Evolutionary conservation across 2,113 vertebrate species (phyloP).

Genomic region (Silurus glanis): DNA sequence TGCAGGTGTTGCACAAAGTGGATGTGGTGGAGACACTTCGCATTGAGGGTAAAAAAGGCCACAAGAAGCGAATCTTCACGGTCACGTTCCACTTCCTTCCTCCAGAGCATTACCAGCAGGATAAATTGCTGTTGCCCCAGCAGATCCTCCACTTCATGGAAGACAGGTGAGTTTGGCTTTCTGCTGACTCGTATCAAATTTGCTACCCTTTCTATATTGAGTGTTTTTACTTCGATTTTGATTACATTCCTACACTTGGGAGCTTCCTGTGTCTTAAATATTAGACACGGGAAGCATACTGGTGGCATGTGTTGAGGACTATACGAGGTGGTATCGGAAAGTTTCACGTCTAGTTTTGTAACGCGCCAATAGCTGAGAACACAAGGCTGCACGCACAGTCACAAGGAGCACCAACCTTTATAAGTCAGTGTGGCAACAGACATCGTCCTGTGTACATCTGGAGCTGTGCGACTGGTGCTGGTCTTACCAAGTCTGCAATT

Average conservation of each 20-base stretch:
- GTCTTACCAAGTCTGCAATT: too few species aligned
- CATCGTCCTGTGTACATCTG: too few species aligned
- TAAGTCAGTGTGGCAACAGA: too few species aligned
- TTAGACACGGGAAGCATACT: neutral
- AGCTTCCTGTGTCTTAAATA: neutral
- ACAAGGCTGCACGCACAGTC: too few species aligned
- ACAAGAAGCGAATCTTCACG: conserved; percentile 76
- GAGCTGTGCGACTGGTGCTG: too few species aligned
- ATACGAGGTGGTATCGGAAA: neutral
- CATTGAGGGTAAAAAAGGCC: conserved; percentile 60
- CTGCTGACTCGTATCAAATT: neutral
- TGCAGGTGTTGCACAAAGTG: conserved; percentile 86
- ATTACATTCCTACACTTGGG: neutral
- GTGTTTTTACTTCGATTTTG: neutral
- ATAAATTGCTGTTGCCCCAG: conserved; percentile 80
- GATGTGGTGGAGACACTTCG: conserved; percentile 83
- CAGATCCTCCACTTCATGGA: conserved; percentile 89
- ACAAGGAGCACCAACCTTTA: too few species aligned
- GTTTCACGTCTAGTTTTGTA: too few species aligned
- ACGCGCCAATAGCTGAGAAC: too few species aligned
- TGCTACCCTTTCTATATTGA: neutral
- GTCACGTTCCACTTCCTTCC: conserved; percentile 85
- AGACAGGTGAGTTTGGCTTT: conserved; percentile 71
- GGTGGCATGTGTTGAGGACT: neutral
- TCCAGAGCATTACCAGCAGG: conserved; percentile 77